Percentiles rank a stretch among this genome's conserved stretches.
Evolutionary conservation across 2,113 vertebrate genomes (phyloP).

Genomic region (Brienomyrus longianalis): DNA sequence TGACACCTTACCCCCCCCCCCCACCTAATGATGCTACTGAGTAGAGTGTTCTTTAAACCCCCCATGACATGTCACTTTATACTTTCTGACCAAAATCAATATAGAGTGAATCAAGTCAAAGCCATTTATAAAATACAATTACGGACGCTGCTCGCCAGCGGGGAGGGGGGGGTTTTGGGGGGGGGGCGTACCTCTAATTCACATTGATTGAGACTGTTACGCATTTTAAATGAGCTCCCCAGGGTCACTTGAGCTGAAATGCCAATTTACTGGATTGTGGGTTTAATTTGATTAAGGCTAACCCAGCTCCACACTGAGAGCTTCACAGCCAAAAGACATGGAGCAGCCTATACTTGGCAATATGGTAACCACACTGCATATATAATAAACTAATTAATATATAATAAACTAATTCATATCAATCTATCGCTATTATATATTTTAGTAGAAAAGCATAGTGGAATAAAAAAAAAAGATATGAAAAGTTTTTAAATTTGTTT

Average conservation of each 20-base stretch:
- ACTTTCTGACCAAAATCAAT: conserved; percentile 78
- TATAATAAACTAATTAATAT: neutral
- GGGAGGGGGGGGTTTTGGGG: neutral
- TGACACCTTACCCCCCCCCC: neutral
- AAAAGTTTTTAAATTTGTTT: too few species aligned
- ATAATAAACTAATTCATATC: neutral
- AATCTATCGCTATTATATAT: neutral
- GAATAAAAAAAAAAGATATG: neutral
- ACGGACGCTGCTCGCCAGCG: neutral
- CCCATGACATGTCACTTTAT: conserved; percentile 51
- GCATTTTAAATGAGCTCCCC: conserved; percentile 52
- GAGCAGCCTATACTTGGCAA: neutral
- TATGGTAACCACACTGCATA: neutral
- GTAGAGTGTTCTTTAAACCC: neutral
- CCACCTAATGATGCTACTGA: conserved; percentile 7
- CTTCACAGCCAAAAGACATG: neutral
- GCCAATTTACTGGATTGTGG: conserved; percentile 17
- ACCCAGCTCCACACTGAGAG: neutral
- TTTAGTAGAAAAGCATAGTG: neutral
- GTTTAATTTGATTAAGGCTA: conserved; percentile 23
- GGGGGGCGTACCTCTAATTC: conserved; percentile 46
- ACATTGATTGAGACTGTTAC: conserved; percentile 64
- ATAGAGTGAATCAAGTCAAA: conserved; percentile 67
- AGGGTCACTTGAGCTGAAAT: conserved; percentile 17
- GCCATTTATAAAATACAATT: conserved; percentile 75